phyloP scores from a whole-genome alignment of 2,797 vertebrate genomes.

The Danio choprae region DNA sequence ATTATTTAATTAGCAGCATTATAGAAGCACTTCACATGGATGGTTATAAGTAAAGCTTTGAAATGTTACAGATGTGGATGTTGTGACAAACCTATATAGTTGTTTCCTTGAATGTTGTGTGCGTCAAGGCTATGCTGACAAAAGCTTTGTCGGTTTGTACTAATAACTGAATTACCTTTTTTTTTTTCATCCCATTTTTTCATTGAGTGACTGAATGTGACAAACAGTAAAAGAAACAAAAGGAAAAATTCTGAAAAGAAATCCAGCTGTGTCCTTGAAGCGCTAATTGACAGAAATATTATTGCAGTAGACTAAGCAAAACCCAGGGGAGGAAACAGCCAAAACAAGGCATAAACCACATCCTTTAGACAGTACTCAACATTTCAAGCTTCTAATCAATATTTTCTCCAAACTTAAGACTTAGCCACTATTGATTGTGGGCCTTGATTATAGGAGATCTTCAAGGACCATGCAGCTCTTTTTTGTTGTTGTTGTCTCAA shows the following conservation, averaged over 20 bases:
- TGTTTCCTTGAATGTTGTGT: constrained; percentile 2
- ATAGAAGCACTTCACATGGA: neutral
- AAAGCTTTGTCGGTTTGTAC: constrained; percentile 2
- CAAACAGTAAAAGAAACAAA: neutral
- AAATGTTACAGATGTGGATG: neutral
- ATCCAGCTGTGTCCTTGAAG: constrained; percentile 30
- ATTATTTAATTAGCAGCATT: constrained; percentile 64
- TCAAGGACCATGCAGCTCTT: neutral
- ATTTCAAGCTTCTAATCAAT: constrained; percentile 7
- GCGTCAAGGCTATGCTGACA: constrained; percentile 23
- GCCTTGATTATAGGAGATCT: neutral
- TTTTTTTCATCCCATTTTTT: neutral
- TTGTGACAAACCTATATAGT: neutral
- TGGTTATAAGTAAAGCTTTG: neutral
- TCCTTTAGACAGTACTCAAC: neutral
- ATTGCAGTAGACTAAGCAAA: constrained; percentile 11
- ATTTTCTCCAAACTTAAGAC: constrained; percentile 18
- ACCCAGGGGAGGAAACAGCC: neutral
- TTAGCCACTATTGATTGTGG: constrained; percentile 24
- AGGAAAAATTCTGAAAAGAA: constrained; percentile 16
- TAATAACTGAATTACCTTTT: too few species aligned
- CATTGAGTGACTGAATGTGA: neutral
- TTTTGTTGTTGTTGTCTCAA: neutral
- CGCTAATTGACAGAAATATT: constrained; percentile 15
- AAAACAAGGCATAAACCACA: constrained; percentile 11